These are phyloP conservation scores for Cephus nigrinus DNA, from an alignment of 2,888 invertebrate genomes.

Conservation along the genomic window DNA sequence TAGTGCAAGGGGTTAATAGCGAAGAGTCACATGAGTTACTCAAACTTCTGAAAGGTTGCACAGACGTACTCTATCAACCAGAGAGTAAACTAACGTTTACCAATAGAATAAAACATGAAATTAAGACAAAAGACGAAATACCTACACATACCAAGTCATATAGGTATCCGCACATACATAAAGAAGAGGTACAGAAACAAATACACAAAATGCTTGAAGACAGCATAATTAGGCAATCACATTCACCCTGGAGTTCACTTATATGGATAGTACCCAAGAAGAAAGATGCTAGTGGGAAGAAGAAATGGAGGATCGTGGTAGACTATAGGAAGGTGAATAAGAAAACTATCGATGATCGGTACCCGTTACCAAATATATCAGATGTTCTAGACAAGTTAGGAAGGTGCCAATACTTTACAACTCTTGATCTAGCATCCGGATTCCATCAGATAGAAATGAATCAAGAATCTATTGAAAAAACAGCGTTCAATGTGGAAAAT, in stretches of 20 bases:
- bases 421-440: conserved; percentile 44
- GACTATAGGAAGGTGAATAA: conserved; percentile 40
- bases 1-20: too few species aligned
- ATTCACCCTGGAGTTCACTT: conserved; percentile 29
- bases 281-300: conserved; percentile 24
- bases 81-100: too few species aligned
- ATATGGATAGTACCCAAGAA: conserved; percentile 32
- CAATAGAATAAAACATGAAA: too few species aligned
- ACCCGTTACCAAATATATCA: conserved; percentile 43
- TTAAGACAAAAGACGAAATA: too few species aligned
- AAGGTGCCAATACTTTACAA: conserved; percentile 35
- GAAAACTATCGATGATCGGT: conserved; percentile 38
- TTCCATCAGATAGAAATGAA: conserved; percentile 49
- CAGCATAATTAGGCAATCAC: conserved; percentile 22
- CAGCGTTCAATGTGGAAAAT: conserved; percentile 39
- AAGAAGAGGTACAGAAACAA: conserved; percentile 17
- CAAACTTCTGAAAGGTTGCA: too few species aligned
- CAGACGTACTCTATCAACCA: too few species aligned
- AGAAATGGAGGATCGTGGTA: conserved; percentile 11
- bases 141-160: too few species aligned
- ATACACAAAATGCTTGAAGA: conserved; percentile 23
- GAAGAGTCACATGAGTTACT: too few species aligned
- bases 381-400: conserved; percentile 43
- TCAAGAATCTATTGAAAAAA: conserved; percentile 31
- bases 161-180: conserved; percentile 1